Base-by-base conservation (phyloP, 1,140 invertebrate species). In the Archegozetes longisetosus region DNA sequence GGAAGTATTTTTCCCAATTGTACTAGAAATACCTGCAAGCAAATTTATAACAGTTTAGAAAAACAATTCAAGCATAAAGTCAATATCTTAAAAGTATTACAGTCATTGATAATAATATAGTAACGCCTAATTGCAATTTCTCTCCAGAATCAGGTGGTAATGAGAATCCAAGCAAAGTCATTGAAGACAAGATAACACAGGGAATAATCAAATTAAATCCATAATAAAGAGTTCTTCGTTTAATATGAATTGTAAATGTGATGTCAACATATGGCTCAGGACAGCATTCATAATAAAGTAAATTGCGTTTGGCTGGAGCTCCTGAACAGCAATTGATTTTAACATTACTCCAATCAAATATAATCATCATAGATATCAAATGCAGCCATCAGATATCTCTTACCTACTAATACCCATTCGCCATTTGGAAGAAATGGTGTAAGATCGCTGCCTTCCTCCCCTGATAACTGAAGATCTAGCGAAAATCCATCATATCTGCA, bases 151-250 rank as follows among this genome's bases (percentile, higher is more conserved):
- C 94, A 62, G 94, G 92, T 68, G 95, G 94, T 71, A 98, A 79
- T 58, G 92, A 94, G 77, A 98, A 99, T 65, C 94, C 94, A 66
- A 99, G 80, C 68, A 98, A 81, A 62, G 95, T 94, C 88, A 99
- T 94, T 62, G 91, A 94, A 0, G 56, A 92, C 71, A 98, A 94
- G 74, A 98, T 83, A 67, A 98, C 91, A 76, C 95, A 99, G 59
- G 95, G 95, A 70, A 98, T 92, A 73, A 98, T 98, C 69, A 98
- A 82, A 80, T 99, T 98, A 82, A 98, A 98, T 77, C 96, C 96
- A 80, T 98, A 98, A 80, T 98, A 98, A 64, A 98, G 81, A 57
- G 93, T 98, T 71, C 95, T 82, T 70, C 96, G 82, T 71, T 94
- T 81, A 75, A 99, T 97, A 73, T 94, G 86, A 69, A 99, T 91